Conservation (phyloP, 2,888 invertebrate species). For the Dexiosoma caninum region DNA sequence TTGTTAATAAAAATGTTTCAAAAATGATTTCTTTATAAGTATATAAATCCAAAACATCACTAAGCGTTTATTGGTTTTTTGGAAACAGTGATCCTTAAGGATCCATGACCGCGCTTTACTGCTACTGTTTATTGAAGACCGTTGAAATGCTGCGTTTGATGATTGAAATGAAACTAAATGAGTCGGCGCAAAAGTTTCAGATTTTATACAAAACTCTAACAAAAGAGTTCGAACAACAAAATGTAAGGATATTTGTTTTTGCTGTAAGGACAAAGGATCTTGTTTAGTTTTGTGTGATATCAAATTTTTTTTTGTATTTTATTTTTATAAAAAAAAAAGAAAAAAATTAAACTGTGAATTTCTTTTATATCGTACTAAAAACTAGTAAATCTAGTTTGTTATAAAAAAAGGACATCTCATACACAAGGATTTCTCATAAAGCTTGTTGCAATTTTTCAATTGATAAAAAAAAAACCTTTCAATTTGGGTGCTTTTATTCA, state of each 20-base stretch:
- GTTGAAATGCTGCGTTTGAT: slow-evolving; percentile 71
- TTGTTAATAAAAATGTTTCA: neutral
- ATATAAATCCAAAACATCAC: slow-evolving; percentile 44
- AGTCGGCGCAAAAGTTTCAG: slow-evolving; percentile 71
- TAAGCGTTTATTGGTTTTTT: slow-evolving; percentile 1
- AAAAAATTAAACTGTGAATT: neutral
- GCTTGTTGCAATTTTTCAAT: slow-evolving; percentile 68
- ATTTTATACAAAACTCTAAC: slow-evolving; percentile 68
- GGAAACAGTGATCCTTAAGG: slow-evolving; percentile 41
- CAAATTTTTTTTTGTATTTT: no score
- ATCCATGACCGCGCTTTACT: slow-evolving; percentile 38
- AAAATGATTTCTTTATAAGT: neutral
- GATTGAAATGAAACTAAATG: slow-evolving; percentile 76
- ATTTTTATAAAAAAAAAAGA: no score
- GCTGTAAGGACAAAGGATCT: slow-evolving; percentile 67
- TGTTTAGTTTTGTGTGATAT: slow-evolving; percentile 1
- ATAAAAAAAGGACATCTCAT: slow-evolving; percentile 32
- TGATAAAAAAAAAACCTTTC: slow-evolving; percentile 18
- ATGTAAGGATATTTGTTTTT: slow-evolving; percentile 13
- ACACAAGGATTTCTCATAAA: slow-evolving; percentile 63
- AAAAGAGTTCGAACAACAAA: slow-evolving; percentile 10
- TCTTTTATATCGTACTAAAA: slow-evolving; percentile 29
- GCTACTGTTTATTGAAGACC: slow-evolving; percentile 39
- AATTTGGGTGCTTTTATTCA: slow-evolving; percentile 53
- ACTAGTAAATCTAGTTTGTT: slow-evolving; percentile 55